Conservation (phyloP, 2,888 invertebrate species). For the Drosophila pullipes region DNA sequence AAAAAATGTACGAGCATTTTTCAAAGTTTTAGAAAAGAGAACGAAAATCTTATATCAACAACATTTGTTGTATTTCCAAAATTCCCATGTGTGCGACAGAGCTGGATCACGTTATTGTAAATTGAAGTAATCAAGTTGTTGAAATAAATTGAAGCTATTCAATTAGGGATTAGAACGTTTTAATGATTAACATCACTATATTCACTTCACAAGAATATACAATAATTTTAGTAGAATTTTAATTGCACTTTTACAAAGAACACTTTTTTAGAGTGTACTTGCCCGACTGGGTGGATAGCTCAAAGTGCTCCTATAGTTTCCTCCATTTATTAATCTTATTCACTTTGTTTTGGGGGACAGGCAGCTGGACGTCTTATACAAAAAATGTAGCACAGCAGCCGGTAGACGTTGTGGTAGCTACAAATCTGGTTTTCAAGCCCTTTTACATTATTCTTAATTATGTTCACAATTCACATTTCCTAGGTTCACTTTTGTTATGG, state of each 20-base stretch:
- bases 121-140: background rate
- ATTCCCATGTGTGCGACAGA: background rate
- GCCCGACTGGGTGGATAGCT: constrained; percentile 13
- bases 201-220: background rate
- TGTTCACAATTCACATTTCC: background rate
- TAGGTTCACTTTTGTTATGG: constrained; percentile 22
- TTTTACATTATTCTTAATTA: constrained; percentile 25
- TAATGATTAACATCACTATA: background rate
- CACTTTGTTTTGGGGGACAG: background rate
- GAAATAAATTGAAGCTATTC: background rate
- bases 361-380: constrained; percentile 15
- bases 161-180: background rate
- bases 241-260: background rate
- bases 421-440: background rate
- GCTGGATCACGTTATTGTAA: too few species aligned
- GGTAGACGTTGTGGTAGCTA: background rate
- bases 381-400: constrained; percentile 34
- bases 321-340: background rate
- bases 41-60: background rate
- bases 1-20: background rate
- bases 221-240: background rate
- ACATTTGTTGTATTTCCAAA: background rate
- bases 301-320: constrained; percentile 1
- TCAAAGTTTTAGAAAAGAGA: background rate
- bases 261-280: background rate